These are phyloP conservation scores for Himalopsyche tibetana DNA, from an alignment of 2,888 invertebrate species.

Conservation along the genomic window DNA sequence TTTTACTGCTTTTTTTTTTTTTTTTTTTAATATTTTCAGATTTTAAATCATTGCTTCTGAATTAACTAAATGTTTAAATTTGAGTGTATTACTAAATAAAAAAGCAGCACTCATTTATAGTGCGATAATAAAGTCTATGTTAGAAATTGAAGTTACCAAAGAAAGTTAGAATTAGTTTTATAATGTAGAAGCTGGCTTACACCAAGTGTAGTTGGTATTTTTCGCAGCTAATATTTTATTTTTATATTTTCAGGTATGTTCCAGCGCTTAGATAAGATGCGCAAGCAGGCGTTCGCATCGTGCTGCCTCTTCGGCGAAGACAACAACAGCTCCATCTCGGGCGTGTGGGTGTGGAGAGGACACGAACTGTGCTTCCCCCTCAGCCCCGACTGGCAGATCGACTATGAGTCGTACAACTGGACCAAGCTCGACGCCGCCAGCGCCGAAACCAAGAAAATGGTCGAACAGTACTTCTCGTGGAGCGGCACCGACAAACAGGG, in stretches of 20 bases:
- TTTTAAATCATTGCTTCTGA: no score
- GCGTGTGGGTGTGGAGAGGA: constrained; percentile 99
- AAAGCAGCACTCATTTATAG: no score
- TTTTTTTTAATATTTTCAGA: no score
- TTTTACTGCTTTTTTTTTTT: no score
- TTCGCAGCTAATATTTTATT: not conserved
- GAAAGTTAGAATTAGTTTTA: no score
- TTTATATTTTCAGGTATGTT: constrained; percentile 87
- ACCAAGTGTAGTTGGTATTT: not conserved
- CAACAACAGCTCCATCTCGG: constrained; percentile 94
- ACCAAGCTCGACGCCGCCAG: constrained; percentile 90
- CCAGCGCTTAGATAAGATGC: constrained; percentile 98
- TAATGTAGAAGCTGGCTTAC: no score
- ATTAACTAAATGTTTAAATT: no score
- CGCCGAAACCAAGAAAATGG: constrained; percentile 89
- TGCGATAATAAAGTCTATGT: no score
- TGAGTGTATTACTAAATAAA: no score
- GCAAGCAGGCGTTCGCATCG: constrained; percentile 96
- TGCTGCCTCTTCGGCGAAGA: constrained; percentile 95
- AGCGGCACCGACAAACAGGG: constrained; percentile 90
- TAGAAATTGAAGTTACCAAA: not conserved
- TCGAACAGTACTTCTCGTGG: constrained; percentile 94
- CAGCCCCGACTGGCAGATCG: constrained; percentile 95
- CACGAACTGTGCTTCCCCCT: constrained; percentile 94
- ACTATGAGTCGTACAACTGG: constrained; percentile 98